phyloP scores from a whole-genome alignment of 2,113 vertebrate genomes.

The Dasypus novemcinctus region DNA sequence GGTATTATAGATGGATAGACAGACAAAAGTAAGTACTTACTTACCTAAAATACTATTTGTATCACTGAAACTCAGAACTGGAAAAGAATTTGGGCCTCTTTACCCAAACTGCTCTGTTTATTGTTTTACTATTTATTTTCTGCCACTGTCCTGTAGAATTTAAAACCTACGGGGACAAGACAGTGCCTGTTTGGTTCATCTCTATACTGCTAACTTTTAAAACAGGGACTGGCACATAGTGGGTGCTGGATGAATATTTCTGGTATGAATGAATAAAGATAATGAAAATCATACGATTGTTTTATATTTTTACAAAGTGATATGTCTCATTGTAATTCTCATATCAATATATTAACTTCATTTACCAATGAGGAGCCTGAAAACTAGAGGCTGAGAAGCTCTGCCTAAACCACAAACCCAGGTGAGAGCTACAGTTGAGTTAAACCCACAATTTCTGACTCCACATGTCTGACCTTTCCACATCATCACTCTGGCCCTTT shows the following conservation, averaged over 20 bases:
- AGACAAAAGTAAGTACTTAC: not conserved
- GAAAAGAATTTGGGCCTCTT: not conserved
- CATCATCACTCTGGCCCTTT: no score
- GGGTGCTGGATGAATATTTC: not conserved
- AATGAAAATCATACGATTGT: rapidly evolving
- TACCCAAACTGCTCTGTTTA: not conserved
- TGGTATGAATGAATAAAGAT: not conserved
- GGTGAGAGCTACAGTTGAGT: rapidly evolving
- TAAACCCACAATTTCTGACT: not conserved
- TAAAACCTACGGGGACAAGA: not conserved
- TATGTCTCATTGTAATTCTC: not conserved
- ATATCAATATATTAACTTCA: not conserved
- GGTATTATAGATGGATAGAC: not conserved
- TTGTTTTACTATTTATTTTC: not conserved
- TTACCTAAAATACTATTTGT: not conserved
- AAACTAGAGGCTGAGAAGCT: not conserved
- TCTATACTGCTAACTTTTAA: not conserved
- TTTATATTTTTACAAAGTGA: not conserved
- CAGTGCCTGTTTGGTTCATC: not conserved
- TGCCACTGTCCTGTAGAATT: not conserved
- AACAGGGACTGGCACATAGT: not conserved
- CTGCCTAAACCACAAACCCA: not conserved
- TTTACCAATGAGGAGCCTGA: not conserved
- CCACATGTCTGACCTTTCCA: rapidly evolving
- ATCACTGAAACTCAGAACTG: not conserved